Base-by-base conservation (phyloP, 2,888 invertebrate species). In the Bhutanitis thaidina region DNA sequence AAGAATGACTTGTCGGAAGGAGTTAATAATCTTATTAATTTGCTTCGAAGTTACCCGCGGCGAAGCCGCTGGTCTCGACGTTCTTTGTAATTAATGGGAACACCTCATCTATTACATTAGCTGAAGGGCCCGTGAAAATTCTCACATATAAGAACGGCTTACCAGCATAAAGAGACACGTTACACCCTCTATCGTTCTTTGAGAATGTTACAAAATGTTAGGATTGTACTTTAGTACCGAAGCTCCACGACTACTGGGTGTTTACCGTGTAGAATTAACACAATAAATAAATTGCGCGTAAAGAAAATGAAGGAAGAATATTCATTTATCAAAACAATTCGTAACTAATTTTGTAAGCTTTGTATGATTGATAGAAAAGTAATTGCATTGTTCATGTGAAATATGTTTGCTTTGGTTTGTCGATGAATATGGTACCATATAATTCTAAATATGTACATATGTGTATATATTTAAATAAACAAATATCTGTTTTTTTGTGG, bases 21-120 rank as follows among this genome's bases (percentile, higher is more conserved):
- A 85, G 86, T 88, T 85, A 86, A 87, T 86, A 85, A 81, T 82
- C 80, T 85, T 80, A 80, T 83, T 86, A 87, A 87, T 88, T 84
- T 82, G 84, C 80, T 85, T 66, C 62, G 70, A 64, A 72, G 76
- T 76, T 72, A 74, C 78, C 76, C 79, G 74, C 77, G 73, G 79
- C 74, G 73, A 71, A 69, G 76, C 70, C 74, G 71, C 74, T 83
- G 84, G 74, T 70, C 71, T 61, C 80, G 88, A 88, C 88, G 80
- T 87, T 85, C 86, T 85, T 88, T 85, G 86, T 88, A 85, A 89
- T 88, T 88, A 87, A 86, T 80, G 83, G 69, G 77, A 86, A 85
- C 89, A 89, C 88, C 88, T 88, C 87, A 85, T 88, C 80, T 88
- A 89, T 88, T 86, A 84, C 87, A 88, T 89, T 88, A 89, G 83